Evolutionary conservation across 1,140 invertebrate genomes (phyloP), one percentile per base, ranked within the genome.

Genomic region (Coelopa frigida): DNA sequence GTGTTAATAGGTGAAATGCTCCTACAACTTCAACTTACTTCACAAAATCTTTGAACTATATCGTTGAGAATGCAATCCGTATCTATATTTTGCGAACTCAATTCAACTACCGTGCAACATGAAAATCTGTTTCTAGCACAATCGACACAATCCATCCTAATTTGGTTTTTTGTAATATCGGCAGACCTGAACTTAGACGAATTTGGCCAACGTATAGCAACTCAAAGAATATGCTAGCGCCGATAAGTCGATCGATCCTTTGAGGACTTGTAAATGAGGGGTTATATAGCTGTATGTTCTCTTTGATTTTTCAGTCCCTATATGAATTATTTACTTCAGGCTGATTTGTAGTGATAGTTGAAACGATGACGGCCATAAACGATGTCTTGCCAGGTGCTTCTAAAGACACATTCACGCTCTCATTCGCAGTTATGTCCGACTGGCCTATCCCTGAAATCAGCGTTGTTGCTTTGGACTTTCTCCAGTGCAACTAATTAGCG

Each of bases 71-170:
- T 15, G 15, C 6, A 7, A 1, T 14, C 29, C 44, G 10, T 26
- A 5, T 23, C 10, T 18, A n/a, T 38, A 5, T 26, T n/a, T 14
- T 7, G 15, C 27, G 22, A 15, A 12, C 12, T 24, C 17, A 12
- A 6, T 27, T 27, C 5, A 14, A 37, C 5, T 12, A 23, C n/a
- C 14, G 24, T 15, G 12, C 5, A 21, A 15, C 11, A 2, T n/a
- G n/a, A n/a, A n/a, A n/a, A n/a, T n/a, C n/a, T n/a, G n/a, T n/a
- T n/a, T n/a, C n/a, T n/a, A n/a, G n/a, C n/a, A n/a, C n/a, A n/a
- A n/a, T n/a, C n/a, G 50, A 45, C 8, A 48, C 50, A 4, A 48
- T 44, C 50, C 46, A 51, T 12, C 44, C 35, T 10, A 48, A 38
- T 18, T 22, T 33, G 1, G 50, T 48, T 24, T 51, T 48, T 26